These are phyloP conservation scores for Esperia sulphurella DNA, from an alignment of 2,888 invertebrate genomes.

Conservation along the genomic window DNA sequence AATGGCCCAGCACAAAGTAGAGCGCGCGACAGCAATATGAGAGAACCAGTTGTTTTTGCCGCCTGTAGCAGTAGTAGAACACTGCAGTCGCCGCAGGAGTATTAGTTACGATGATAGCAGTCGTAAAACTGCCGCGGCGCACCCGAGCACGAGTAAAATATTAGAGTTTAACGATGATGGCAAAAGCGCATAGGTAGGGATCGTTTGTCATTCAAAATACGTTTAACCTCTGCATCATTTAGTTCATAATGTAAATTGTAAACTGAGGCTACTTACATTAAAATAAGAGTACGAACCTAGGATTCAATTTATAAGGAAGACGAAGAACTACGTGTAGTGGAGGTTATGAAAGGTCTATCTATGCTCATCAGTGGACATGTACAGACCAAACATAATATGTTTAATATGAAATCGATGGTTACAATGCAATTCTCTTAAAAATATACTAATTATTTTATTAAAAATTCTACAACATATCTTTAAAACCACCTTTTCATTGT, in stretches of 20 bases:
- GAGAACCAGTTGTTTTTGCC: constrained; percentile 39
- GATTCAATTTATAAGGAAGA: too few species aligned
- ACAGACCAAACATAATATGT: too few species aligned
- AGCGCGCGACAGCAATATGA: constrained; percentile 26
- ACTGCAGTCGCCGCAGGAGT: constrained; percentile 31
- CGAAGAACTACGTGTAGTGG: too few species aligned
- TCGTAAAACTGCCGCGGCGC: constrained; percentile 9
- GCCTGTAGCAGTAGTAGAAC: constrained; percentile 25
- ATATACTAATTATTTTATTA: too few species aligned
- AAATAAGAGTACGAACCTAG: too few species aligned
- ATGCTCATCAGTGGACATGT: too few species aligned
- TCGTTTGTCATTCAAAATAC: constrained; percentile 1
- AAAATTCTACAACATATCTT: too few species aligned
- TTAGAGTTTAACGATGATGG: constrained; percentile 9
- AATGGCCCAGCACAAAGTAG: constrained; percentile 11
- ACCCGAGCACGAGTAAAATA: constrained; percentile 6
- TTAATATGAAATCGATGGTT: too few species aligned
- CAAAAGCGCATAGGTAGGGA: not conserved
- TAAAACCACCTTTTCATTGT: too few species aligned
- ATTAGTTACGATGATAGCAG: constrained; percentile 30
- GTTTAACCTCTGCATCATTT: not conserved
- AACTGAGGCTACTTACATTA: not conserved
- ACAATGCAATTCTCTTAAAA: too few species aligned
- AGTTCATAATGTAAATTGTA: not conserved
- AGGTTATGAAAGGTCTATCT: too few species aligned